phyloP scores from a whole-genome alignment of 2,113 vertebrate species.

The Sceloporus undulatus region DNA sequence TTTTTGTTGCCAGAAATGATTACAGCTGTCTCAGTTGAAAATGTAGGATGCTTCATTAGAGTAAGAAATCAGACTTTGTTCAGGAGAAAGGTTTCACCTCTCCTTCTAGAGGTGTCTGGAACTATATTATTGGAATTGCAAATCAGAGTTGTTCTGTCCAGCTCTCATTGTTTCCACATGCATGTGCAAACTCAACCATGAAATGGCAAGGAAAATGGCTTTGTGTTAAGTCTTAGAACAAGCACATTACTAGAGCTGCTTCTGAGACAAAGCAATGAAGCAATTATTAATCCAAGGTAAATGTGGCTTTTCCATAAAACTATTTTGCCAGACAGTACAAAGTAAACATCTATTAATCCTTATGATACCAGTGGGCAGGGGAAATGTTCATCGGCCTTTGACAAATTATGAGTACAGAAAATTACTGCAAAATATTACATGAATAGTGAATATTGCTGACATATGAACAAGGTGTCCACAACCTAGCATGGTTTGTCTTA shows the following conservation, averaged over 20 bases:
- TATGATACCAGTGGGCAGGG: background rate
- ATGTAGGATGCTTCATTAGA: background rate
- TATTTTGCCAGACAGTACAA: background rate
- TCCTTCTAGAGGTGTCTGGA: background rate
- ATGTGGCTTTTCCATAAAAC: background rate
- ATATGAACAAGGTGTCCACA: background rate
- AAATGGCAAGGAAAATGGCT: constrained; percentile 10
- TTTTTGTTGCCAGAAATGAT: background rate
- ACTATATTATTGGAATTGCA: constrained; percentile 12
- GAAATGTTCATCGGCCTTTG: background rate
- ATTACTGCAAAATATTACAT: background rate
- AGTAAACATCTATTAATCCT: background rate
- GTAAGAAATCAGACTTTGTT: background rate
- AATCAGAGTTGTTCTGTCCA: background rate
- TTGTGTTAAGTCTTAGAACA: background rate
- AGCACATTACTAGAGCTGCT: background rate
- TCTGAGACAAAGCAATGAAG: background rate
- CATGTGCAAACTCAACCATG: background rate
- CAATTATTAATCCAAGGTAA: background rate
- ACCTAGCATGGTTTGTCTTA: background rate
- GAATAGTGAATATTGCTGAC: no score
- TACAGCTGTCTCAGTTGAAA: background rate
- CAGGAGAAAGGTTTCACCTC: background rate
- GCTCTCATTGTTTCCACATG: background rate
- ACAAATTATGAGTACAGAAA: background rate